These are phyloP conservation scores for Datnioides undecimradiatus DNA, from an alignment of 2,113 vertebrate genomes.

Conservation along the genomic window DNA sequence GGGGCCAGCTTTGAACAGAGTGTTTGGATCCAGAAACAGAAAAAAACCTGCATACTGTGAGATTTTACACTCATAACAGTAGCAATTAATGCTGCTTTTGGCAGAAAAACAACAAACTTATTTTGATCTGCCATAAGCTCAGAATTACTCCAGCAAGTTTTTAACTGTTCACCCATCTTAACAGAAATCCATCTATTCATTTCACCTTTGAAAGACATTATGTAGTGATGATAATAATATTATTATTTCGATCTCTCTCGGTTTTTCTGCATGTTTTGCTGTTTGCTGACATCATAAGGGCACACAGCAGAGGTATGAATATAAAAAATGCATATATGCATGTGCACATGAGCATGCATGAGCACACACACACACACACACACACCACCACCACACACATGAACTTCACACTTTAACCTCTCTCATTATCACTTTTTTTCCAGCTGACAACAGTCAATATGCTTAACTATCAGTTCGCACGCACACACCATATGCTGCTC, in stretches of 20 bases:
- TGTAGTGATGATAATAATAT: neutral
- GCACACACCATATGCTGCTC: slow-evolving; percentile 34
- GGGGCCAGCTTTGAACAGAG: too few relatives aligned
- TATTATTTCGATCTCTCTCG: too few relatives aligned
- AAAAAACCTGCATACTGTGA: too few relatives aligned
- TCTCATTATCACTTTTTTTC: slow-evolving; percentile 17
- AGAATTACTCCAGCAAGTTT: neutral
- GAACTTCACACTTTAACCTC: slow-evolving; percentile 18
- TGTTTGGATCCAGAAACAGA: too few relatives aligned
- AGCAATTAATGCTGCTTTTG: neutral
- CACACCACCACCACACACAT: neutral
- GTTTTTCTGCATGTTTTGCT: too few relatives aligned
- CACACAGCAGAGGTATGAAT: neutral
- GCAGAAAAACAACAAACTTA: neutral
- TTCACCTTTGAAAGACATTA: neutral
- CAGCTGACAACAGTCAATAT: slow-evolving; percentile 13
- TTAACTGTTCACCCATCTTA: neutral
- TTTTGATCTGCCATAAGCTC: neutral
- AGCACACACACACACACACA: neutral
- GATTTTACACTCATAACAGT: neutral
- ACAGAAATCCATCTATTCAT: neutral
- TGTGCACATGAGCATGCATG: too few relatives aligned
- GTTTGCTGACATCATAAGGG: neutral
- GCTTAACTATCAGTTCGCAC: slow-evolving; percentile 14
- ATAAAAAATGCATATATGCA: too few relatives aligned